Evolutionary conservation across 1,140 invertebrate genomes (phyloP).

Genomic region (Lasioglossum baleicum): DNA sequence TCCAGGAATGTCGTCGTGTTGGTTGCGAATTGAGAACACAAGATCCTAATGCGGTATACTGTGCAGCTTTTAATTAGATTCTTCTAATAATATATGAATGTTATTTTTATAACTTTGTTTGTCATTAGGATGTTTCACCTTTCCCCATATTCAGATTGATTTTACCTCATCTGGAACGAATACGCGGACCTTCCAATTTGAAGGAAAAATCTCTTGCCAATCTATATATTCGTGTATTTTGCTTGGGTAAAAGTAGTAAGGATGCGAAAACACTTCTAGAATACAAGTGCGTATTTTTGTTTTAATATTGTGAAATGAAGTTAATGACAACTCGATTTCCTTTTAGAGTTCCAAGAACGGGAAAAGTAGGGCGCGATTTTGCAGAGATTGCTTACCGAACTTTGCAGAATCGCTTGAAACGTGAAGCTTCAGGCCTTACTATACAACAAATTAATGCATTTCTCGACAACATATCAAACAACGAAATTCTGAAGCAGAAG

Average conservation of each 20-base stretch:
- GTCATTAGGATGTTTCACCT: slow-evolving; percentile 80
- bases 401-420: slow-evolving; percentile 83
- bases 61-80: not conserved
- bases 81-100: not conserved
- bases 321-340: not conserved
- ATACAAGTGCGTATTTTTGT: slow-evolving; percentile 57
- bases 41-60: slow-evolving; percentile 61
- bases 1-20: slow-evolving; percentile 78
- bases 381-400: slow-evolving; percentile 86
- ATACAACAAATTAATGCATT: slow-evolving; percentile 85
- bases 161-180: slow-evolving; percentile 85
- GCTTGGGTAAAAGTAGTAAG: slow-evolving; percentile 83
- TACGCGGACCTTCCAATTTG: slow-evolving; percentile 84
- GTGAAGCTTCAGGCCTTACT: slow-evolving; percentile 77
- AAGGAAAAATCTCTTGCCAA: slow-evolving; percentile 84
- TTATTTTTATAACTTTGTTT: slow-evolving; percentile 35
- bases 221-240: slow-evolving; percentile 85
- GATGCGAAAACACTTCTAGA: slow-evolving; percentile 74
- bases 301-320: not conserved
- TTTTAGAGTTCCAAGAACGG: slow-evolving; percentile 71
- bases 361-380: slow-evolving; percentile 83
- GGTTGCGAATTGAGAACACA: slow-evolving; percentile 64
- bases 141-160: slow-evolving; percentile 87
- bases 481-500: slow-evolving; percentile 79
- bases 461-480: slow-evolving; percentile 85